Base-by-base conservation (phyloP, 1,140 invertebrate species). In the Lasaia peninsularis region DNA sequence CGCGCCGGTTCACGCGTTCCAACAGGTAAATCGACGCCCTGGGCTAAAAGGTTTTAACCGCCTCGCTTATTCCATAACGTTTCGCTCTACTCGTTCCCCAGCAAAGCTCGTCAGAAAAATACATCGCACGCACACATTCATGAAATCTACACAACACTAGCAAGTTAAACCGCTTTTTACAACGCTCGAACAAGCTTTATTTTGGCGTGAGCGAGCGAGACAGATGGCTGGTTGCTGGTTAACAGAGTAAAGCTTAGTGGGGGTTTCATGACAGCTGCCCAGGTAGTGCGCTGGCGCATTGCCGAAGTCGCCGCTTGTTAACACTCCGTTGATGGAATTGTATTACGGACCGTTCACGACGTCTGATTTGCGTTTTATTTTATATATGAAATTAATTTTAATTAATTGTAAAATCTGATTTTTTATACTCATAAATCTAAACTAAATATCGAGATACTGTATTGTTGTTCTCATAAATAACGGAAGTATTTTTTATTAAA, bases 1-100 rank as follows among this genome's bases (percentile, higher is more conserved):
- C 83, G 83, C 75, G 80, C 73, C 72, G 76, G 81, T 86, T 86
- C 83, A 85, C 83, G 82, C 83, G 85, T 86, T 86, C 83, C 85
- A 84, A 86, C 86, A 88, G 86, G 86, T 88, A 88, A 83, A 75
- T 71, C 73, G 53, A 57, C 59, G 69, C 65, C 51, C 62, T 58
- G 58, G 63, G 56, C 56, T 64, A 68, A 75, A 86, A 86, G 58
- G 81, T 66, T 53, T 35, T 83, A 86, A 77, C 56, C 67, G 71
- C 78, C 78, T 32, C 50, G 31, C 59, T 59, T 62, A 54, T 33
- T 53, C 65, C 65, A 67, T 63, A 56, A 63, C 52, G 67, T 78
- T 77, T 55, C 51, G 74, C 74, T 75, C 66, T 83, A 79, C 66
- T 59, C 62, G 62, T 69, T 78, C 62, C 56, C 61, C 49, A 56